Base-by-base conservation (phyloP, 1,140 invertebrate genomes). In the Philopotamus ludificatus region DNA sequence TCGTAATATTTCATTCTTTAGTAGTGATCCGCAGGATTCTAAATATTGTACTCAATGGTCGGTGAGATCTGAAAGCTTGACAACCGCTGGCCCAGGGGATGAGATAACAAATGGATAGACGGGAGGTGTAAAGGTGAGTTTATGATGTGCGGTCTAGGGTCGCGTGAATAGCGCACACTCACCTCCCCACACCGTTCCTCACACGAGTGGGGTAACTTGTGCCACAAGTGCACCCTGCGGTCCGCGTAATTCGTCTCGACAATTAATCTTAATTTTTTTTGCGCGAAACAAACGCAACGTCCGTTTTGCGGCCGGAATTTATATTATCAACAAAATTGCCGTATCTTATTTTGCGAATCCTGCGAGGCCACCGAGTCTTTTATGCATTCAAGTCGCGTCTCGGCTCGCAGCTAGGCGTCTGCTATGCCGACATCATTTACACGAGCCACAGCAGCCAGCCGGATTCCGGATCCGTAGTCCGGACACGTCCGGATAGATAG, bases 371-470 rank as follows among this genome's bases (percentile, higher is more conserved):
- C 25, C 20, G 2, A 8, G 10, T 41, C 53, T 26, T 60, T 60
- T 60, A 60, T 20, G 42, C 21, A 60, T 60, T 34, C 57, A 60
- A 15, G 57, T 60, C 57, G 57, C 42, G 57, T 22, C 41, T 21
- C 10, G 28, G 42, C 39, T 28, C 23, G 55, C 45, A 45, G 16
- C 55, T 20, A 63, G 63, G 61, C 66, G 61, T 58, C 60, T 61
- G 54, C 66, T 51, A 60, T 54, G 60, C 57, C 57, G 60, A 64
- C 66, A 68, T 63, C 66, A 68, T 68, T 68, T 68, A 68, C 66
- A 63, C 66, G 66, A 54, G 57, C 61, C 66, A 23, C 61, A 63
- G 61, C 54, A 54, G 42, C 44, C 50, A 20, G 42, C 9, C 55
- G 57, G 55, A 66, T 59, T 28, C 21, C 60, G 49, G 28, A 53